These are phyloP conservation scores for Chelonus insularis DNA, from an alignment of 1,140 invertebrate species.

Conservation along the genomic window DNA sequence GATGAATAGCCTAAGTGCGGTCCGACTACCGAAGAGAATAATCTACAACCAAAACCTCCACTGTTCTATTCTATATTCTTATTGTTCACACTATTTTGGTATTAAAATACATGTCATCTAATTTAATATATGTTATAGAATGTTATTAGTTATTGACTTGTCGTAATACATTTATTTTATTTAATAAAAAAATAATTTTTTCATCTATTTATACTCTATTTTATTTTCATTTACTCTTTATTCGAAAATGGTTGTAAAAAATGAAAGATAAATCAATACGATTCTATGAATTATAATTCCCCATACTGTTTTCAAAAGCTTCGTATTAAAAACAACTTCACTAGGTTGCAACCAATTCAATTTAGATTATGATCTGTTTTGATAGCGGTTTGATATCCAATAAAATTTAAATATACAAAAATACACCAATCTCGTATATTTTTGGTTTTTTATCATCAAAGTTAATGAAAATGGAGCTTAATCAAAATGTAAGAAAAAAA, in stretches of 20 bases:
- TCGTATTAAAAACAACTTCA: conserved; percentile 14
- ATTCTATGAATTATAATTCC: background rate
- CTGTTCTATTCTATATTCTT: background rate
- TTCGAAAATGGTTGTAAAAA: too few relatives aligned
- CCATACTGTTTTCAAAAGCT: conserved; percentile 4
- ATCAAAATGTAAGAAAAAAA: too few relatives aligned
- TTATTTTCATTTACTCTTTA: too few relatives aligned
- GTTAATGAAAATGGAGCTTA: too few relatives aligned
- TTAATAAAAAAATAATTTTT: background rate
- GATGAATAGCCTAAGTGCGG: conserved; percentile 48
- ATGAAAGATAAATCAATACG: too few relatives aligned
- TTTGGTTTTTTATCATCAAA: too few relatives aligned
- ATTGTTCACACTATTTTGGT: conserved; percentile 24
- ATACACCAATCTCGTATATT: too few relatives aligned
- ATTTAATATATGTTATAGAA: too few relatives aligned
- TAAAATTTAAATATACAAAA: conserved; percentile 15
- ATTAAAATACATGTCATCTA: conserved; percentile 41
- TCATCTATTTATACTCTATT: conserved; percentile 44
- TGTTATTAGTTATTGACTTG: too few relatives aligned
- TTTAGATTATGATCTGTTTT: conserved; percentile 32
- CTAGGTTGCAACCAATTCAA: conserved; percentile 29
- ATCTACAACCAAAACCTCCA: background rate
- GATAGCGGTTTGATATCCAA: conserved; percentile 3
- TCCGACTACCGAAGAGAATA: conserved; percentile 41
- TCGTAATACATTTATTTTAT: background rate